Base-by-base conservation (phyloP, 2,888 invertebrate genomes). In the Halocaridina rubra region DNA sequence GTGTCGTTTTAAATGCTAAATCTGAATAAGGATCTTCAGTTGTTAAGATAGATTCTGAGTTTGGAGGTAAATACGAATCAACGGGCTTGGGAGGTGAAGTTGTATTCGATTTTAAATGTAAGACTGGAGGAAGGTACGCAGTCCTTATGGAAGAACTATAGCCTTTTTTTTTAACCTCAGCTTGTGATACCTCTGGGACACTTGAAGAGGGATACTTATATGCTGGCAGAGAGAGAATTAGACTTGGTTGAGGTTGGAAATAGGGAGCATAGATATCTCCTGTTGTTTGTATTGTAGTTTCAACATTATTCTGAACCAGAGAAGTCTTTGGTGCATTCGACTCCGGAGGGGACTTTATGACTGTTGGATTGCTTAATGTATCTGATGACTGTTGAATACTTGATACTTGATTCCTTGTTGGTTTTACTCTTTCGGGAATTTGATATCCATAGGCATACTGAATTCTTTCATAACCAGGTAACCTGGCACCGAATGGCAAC, bases 371-470 rank as follows among this genome's bases (percentile, higher is more conserved):
- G n/a, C n/a, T n/a, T n/a, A n/a, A n/a, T n/a, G n/a, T n/a, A n/a
- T n/a, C n/a, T n/a, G n/a, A n/a, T n/a, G n/a, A n/a, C n/a, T n/a
- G n/a, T n/a, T n/a, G n/a, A n/a, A n/a, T n/a, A n/a, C n/a, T n/a
- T n/a, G n/a, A n/a, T n/a, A n/a, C n/a, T n/a, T n/a, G n/a, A n/a
- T n/a, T n/a, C n/a, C n/a, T n/a, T n/a, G n/a, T n/a, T n/a, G n/a
- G n/a, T n/a, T n/a, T n/a, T n/a, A 13, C 4, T 29, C 22, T 32
- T n/a, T 24, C 72, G 7, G 29, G 72, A 19, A 81, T 64, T 19
- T 80, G 22, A 39, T 80, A 75, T 7, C 80, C 80, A 16, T 85
- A 80, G 29, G 85, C 67, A 75, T 71, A 85, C 16, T 67, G 57
- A 27, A 77, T 16, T 53, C 22, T 53, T n/a, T 80, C 84, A 30